Conservation (phyloP, 2,113 vertebrate species). For the Manacus vitellinus region DNA sequence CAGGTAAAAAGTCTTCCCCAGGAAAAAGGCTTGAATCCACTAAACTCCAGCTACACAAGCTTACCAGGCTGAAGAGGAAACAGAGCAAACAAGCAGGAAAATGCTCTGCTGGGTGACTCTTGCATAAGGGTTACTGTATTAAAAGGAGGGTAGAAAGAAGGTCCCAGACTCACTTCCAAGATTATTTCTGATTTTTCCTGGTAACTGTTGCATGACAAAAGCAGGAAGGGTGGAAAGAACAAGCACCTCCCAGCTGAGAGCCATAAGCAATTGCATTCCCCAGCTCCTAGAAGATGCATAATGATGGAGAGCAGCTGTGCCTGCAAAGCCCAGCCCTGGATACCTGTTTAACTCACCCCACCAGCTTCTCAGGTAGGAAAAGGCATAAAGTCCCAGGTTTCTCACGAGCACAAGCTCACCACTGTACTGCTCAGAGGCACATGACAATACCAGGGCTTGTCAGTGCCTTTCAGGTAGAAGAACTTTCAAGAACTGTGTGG, state of each 20-base stretch:
- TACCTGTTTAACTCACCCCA: neutral
- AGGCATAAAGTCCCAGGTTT: neutral
- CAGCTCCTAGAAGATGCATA: neutral
- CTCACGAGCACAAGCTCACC: neutral
- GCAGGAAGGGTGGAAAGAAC: neutral
- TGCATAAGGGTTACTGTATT: neutral
- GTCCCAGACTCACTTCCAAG: neutral
- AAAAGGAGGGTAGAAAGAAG: neutral
- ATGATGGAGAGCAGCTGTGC: neutral
- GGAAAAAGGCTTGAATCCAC: neutral
- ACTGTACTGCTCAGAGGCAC: neutral
- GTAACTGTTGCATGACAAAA: neutral
- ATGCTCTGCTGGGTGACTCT: neutral
- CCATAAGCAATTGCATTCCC: neutral
- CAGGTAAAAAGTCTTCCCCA: neutral
- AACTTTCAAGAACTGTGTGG: neutral
- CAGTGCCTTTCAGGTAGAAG: neutral
- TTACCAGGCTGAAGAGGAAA: neutral
- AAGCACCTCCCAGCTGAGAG: neutral
- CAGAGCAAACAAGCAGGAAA: neutral
- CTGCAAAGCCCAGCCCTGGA: neutral
- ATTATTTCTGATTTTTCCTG: neutral
- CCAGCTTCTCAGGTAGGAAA: neutral
- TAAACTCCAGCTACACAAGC: neutral
- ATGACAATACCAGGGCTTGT: fast-evolving